Evolutionary conservation across 2,797 vertebrate species (phyloP), one percentile per base, ranked within the genome.

Genomic region (Bradypodion ventrale): DNA sequence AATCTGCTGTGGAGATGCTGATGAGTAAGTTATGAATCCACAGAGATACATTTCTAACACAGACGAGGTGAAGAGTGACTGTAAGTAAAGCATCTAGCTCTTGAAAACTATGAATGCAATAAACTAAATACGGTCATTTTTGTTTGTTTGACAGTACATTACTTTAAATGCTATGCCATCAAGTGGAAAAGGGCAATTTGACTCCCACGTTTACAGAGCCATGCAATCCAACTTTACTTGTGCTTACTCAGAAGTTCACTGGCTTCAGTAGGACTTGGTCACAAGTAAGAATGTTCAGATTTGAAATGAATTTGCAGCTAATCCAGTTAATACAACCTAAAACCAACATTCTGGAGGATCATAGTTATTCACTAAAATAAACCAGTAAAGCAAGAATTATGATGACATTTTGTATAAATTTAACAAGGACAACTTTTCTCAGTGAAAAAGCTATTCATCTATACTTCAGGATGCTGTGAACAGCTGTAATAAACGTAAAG

Each of bases 321-420:
- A 80, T 81, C 77, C 21, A 79, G 83, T 78, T 76, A 75, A 91
- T 83, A 89, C 88, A 90, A 91, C 89, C 83, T 87, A 84, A 66
- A 29, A 4, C 3, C 72, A 73, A 25, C 13, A 32, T 46, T 62
- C 32, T 23, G 9, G 25, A 35, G n/a, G 60, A 84, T 79, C 72
- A 46, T 5, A 69, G 29, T 76, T 4, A 62, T n/a, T 60, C 66
- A 69, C 25, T 29, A 80, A 44, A 56, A 59, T 9, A 68, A 68
- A n/a, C 13, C 10, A 35, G 69, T 8, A 7, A 15, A 40, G 29
- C 52, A 69, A 60, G 83, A 42, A 27, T 29, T 23, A 21, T 46
- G n/a, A 46, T 59, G n/a, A 69, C 66, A 21, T 12, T 49, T 85
- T 23, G 46, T 12, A n/a, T 76, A 25, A 49, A 10, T 76, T 69